Evolutionary conservation across 2,797 vertebrate genomes (phyloP).

Genomic region (Chiloscyllium punctatum): DNA sequence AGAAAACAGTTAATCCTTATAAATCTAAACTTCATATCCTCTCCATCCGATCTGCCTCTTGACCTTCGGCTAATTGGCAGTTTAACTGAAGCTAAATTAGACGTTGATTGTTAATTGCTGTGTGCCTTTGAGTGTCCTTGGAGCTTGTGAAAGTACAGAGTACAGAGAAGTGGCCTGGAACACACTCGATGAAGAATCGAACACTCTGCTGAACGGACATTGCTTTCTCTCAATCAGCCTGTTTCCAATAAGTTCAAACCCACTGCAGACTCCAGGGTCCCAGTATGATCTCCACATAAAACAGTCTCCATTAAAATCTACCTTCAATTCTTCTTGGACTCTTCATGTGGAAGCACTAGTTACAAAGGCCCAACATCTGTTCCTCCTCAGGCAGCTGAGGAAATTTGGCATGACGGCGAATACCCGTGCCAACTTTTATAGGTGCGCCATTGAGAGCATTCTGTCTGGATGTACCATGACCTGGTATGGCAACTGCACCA

Average conservation of each 20-base stretch:
- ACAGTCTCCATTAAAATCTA: neutral
- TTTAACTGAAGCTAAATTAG: constrained; percentile 29
- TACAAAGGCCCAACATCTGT: no score
- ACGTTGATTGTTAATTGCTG: constrained; percentile 27
- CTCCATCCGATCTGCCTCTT: neutral
- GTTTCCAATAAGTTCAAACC: neutral
- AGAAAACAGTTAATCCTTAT: neutral
- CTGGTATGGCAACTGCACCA: no score
- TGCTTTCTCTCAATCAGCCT: neutral
- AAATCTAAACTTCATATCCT: neutral
- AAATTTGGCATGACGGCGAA: no score
- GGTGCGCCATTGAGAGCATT: no score
- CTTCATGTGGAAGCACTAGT: no score
- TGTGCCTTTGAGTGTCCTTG: constrained; percentile 26
- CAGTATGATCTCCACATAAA: neutral
- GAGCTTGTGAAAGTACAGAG: neutral
- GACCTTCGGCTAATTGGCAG: constrained; percentile 26
- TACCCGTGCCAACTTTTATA: no score
- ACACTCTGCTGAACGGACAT: neutral
- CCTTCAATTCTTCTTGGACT: no score
- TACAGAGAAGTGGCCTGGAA: neutral
- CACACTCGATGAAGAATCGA: neutral
- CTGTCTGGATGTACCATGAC: no score
- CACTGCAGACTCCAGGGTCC: neutral
- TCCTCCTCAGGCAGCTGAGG: no score